These are phyloP conservation scores for Paracentrotus lividus DNA, from an alignment of 53 echinoderm and acorn worm genomes.

Conservation along the genomic window DNA sequence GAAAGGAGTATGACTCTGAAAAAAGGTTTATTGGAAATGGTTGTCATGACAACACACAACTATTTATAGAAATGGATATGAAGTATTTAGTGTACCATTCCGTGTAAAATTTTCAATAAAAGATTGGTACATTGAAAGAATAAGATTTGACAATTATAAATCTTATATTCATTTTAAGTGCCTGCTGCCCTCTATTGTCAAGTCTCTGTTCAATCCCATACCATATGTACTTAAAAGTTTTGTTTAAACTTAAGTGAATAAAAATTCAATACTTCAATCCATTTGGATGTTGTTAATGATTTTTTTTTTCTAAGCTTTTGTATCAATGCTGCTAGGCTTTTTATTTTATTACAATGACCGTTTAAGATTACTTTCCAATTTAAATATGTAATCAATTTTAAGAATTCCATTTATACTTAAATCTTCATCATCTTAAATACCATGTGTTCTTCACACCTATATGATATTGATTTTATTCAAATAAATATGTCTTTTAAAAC, in stretches of 20 bases:
- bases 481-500: no score
- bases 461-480: neutral
- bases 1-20: constrained; percentile 5
- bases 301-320: neutral
- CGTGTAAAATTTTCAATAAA: neutral
- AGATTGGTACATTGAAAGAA: neutral
- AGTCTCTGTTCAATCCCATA: neutral
- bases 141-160: neutral
- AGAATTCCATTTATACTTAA: no score
- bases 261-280: neutral
- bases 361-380: no score
- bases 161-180: constrained; percentile 7
- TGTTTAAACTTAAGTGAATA: neutral
- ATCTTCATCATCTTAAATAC: neutral
- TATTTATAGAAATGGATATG: neutral
- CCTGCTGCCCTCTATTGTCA: neutral
- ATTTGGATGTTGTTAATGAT: neutral
- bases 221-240: neutral
- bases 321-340: no score
- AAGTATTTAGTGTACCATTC: constrained; percentile 26
- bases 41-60: neutral
- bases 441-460: neutral
- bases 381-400: no score
- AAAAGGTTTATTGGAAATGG: neutral
- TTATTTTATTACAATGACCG: no score